Evolutionary conservation across 2,797 vertebrate genomes (phyloP).

Genomic region (Enteromius anoplus): DNA sequence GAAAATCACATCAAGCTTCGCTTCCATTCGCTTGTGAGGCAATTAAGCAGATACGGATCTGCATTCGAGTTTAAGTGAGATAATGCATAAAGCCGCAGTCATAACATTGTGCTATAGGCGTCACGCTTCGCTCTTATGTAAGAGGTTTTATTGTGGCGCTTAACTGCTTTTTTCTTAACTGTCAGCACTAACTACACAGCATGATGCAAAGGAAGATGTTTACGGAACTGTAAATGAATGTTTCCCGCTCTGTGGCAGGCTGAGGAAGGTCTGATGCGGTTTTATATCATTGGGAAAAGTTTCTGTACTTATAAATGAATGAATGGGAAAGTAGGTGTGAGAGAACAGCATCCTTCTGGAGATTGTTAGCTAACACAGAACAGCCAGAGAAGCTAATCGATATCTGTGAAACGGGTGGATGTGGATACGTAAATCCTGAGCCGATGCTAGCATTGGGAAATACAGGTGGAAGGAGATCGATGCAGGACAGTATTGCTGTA

Average conservation of each 20-base stretch:
- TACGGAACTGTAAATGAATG: constrained; percentile 7
- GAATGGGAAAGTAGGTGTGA: constrained; percentile 14
- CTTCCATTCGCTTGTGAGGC: constrained; percentile 29
- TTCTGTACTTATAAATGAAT: background rate
- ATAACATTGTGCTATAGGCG: constrained; percentile 30
- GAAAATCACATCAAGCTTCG: constrained; percentile 32
- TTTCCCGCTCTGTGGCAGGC: background rate
- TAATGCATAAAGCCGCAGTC: constrained; percentile 19
- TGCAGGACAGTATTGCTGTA: constrained; percentile 54
- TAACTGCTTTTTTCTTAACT: constrained; percentile 14
- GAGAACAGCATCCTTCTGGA: constrained; percentile 31
- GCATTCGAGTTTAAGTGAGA: constrained; percentile 42
- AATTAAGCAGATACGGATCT: constrained; percentile 50
- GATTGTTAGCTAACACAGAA: constrained; percentile 40
- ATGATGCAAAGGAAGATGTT: constrained; percentile 18
- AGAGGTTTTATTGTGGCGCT: constrained; percentile 16
- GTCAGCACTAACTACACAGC: constrained; percentile 7
- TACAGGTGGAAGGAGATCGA: constrained; percentile 47
- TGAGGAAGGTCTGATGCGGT: constrained; percentile 11
- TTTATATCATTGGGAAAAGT: constrained; percentile 6
- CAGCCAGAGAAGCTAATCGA: constrained; percentile 68
- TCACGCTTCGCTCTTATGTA: constrained; percentile 2
- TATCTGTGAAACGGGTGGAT: constrained; percentile 65
- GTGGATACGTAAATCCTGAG: constrained; percentile 70
- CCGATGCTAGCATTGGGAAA: constrained; percentile 60